phyloP scores from a whole-genome alignment of 2,888 invertebrate species.

The Choreutis nemorana region DNA sequence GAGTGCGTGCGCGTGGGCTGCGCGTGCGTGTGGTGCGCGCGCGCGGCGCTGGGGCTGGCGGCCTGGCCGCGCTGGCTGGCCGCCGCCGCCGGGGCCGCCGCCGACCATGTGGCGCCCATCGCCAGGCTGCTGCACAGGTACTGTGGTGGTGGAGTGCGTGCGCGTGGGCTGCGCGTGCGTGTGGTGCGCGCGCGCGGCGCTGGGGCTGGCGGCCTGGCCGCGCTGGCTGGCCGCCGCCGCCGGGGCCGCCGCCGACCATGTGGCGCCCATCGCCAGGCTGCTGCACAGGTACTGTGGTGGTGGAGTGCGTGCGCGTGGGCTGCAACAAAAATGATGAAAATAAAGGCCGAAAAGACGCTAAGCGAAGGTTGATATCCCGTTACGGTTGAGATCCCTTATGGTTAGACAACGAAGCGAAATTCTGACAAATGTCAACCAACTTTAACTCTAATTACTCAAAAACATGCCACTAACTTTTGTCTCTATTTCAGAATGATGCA shows the following conservation, averaged over 20 bases:
- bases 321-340: slow-evolving; percentile 10
- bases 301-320: neutral
- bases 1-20: slow-evolving; percentile 46
- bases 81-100: slow-evolving; percentile 17
- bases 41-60: slow-evolving; percentile 39
- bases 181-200: slow-evolving; percentile 46
- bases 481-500: slow-evolving; percentile 48
- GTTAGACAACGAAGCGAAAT: slow-evolving; percentile 50
- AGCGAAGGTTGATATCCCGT: slow-evolving; percentile 41
- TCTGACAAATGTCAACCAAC: slow-evolving; percentile 10
- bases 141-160: slow-evolving; percentile 30
- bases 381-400: slow-evolving; percentile 29
- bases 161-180: slow-evolving; percentile 54
- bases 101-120: slow-evolving; percentile 32
- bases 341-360: slow-evolving; percentile 45
- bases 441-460: too few species aligned
- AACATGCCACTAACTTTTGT: neutral
- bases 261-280: slow-evolving; percentile 39
- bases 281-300: slow-evolving; percentile 33
- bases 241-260: slow-evolving; percentile 18
- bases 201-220: slow-evolving; percentile 49
- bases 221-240: slow-evolving; percentile 29
- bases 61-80: slow-evolving; percentile 49
- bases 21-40: slow-evolving; percentile 53
- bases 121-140: slow-evolving; percentile 41